Conservation (phyloP, 2,113 vertebrate genomes). For the Nasalis larvatus region DNA sequence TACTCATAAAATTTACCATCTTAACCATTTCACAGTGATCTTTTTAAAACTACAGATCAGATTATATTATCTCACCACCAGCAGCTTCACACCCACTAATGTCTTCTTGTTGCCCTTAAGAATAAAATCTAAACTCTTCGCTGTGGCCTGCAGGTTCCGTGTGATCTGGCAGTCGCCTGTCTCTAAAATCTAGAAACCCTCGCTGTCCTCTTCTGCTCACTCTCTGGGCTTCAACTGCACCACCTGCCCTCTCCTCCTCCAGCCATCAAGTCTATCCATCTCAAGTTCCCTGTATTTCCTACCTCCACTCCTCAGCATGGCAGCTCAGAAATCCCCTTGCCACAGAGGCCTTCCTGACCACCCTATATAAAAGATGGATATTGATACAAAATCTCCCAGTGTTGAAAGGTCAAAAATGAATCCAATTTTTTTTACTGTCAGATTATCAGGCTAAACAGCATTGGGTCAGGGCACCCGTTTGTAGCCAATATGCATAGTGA, state of each 20-base stretch:
- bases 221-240: fast-evolving
- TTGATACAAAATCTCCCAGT: background rate
- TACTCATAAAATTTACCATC: background rate
- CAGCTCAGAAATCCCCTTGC: background rate
- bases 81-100: background rate
- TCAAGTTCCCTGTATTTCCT: background rate
- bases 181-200: background rate
- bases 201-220: fast-evolving
- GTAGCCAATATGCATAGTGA: too few species aligned
- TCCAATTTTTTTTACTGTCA: too few species aligned
- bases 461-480: background rate
- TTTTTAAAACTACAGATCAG: background rate
- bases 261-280: background rate
- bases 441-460: background rate
- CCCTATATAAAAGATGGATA: fast-evolving
- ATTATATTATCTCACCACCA: background rate
- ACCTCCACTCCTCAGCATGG: fast-evolving
- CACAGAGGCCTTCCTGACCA: background rate
- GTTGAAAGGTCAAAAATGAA: background rate
- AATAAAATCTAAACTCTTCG: background rate
- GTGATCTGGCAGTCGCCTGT: fast-evolving
- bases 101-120: background rate
- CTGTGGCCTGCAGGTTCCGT: background rate
- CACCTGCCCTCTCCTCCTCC: background rate
- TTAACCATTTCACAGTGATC: background rate